These are phyloP conservation scores for Herpailurus yagouaroundi DNA, from an alignment of 2,113 vertebrate genomes.

Conservation along the genomic window DNA sequence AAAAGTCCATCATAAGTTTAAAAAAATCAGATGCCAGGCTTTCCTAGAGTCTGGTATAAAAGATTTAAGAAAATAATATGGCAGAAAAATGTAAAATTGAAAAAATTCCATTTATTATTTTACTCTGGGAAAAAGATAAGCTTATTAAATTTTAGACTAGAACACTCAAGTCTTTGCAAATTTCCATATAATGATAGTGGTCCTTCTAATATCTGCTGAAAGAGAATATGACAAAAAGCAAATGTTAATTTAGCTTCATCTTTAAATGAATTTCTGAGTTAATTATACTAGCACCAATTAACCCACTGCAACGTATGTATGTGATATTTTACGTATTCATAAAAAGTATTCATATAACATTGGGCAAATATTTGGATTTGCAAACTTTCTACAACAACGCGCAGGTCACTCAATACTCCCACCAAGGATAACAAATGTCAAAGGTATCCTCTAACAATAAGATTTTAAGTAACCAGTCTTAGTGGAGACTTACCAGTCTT, in stretches of 20 bases:
- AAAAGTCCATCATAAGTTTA: background rate
- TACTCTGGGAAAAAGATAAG: background rate
- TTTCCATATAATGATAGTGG: background rate
- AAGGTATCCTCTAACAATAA: background rate
- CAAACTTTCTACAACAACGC: background rate
- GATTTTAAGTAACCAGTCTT: background rate
- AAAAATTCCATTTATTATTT: conserved; percentile 22
- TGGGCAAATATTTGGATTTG: background rate
- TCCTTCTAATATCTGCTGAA: background rate
- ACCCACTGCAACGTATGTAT: background rate
- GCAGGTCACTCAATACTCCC: background rate
- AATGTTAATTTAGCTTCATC: background rate
- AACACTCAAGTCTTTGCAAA: background rate
- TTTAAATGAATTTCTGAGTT: background rate
- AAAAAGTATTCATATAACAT: background rate
- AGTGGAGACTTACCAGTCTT: background rate
- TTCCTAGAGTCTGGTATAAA: background rate
- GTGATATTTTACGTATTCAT: background rate
- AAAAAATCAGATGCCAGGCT: conserved; percentile 9
- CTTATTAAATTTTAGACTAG: conserved; percentile 17
- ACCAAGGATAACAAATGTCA: background rate
- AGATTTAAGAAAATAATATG: background rate
- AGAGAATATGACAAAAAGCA: background rate
- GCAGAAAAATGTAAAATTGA: background rate
- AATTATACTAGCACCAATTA: background rate